Base-by-base conservation (phyloP, 2,797 vertebrate genomes). In the Taeniopygia guttata region DNA sequence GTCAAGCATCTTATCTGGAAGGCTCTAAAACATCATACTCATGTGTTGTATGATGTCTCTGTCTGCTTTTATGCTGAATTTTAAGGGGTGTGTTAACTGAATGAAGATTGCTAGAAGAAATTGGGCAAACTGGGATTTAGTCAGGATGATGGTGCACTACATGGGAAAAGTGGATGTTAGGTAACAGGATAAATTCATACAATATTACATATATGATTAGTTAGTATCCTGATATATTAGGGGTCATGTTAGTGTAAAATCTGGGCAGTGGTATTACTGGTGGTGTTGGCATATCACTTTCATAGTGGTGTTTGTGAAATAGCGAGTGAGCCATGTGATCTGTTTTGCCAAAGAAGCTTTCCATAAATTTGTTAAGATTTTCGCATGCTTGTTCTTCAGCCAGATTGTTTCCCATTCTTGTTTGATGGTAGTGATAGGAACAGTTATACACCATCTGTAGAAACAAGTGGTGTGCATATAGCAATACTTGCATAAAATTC, bases 391-490 rank as follows among this genome's bases (percentile, higher is more conserved):
- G 26, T 81, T 93, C 83, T 95, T 59, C 55, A 76, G 51, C 40
- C 51, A 84, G 62, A 84, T 78, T 94, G 73, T 78, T 84, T 93
- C 36, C 36, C 3, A 0, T 90, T 84, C 59, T 40, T 68, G 40
- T 94, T 78, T 90, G 67, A 56, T 63, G 27, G 62, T 66, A 66
- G 54, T 78, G 90, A 27, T 29, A 67, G 40, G 83, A 93, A 42
- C 73, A 93, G 83, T 91, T 94, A 54, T 62, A 38, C 69, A 69
- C 69, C 42, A 66, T 90, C 90, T 91, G 83, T 73, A 79, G 74
- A 80, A 87, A 75, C 48, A 79, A 92, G 34, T 49, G 63, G 60
- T 58, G 73, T 43, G 23, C 49, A 15, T 75, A 23, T 76, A 42
- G 83, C 77, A 84, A 32, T 84, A 56, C 59, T 84, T 76, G 59